A percentile compares a stretch with the other conserved stretches of the same genome.
Evolutionary conservation across 2,113 vertebrate genomes (phyloP).

Genomic region (Parus major): DNA sequence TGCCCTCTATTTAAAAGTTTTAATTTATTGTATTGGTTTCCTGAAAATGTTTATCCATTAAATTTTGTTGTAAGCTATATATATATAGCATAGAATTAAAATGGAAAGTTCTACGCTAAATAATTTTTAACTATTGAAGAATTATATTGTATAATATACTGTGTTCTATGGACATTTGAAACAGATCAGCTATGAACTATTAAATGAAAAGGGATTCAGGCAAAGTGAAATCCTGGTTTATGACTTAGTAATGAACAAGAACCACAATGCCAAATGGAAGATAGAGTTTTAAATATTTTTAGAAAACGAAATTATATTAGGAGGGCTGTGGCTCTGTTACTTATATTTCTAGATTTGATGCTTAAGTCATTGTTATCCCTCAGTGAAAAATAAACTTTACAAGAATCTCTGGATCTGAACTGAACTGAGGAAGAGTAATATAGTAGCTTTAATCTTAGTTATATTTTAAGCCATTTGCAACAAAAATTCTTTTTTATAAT

Average conservation of each 20-base stretch:
- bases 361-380: constrained; percentile 11
- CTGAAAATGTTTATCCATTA: constrained; percentile 56
- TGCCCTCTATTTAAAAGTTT: constrained; percentile 64
- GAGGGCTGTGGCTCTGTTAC: constrained; percentile 21
- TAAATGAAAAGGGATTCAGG: constrained; percentile 53
- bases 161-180: constrained; percentile 39
- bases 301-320: constrained; percentile 38
- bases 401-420: constrained; percentile 18
- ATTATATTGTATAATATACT: constrained; percentile 62
- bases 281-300: constrained; percentile 66
- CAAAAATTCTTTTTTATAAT: not conserved
- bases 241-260: constrained; percentile 27
- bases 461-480: constrained; percentile 39
- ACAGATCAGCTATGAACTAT: constrained; percentile 42
- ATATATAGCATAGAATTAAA: constrained; percentile 48
- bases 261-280: constrained; percentile 68
- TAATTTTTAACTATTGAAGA: constrained; percentile 49
- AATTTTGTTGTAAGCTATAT: constrained; percentile 61
- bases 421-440: constrained; percentile 21
- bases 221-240: constrained; percentile 52
- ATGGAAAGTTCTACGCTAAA: constrained; percentile 54
- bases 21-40: constrained; percentile 64
- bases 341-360: constrained; percentile 61
- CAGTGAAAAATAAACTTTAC: constrained; percentile 15
- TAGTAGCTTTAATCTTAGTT: constrained; percentile 49